Evolutionary conservation across 1,140 invertebrate species (phyloP), one percentile per base, ranked within the genome.

Genomic region (Palaemon carinicauda): DNA sequence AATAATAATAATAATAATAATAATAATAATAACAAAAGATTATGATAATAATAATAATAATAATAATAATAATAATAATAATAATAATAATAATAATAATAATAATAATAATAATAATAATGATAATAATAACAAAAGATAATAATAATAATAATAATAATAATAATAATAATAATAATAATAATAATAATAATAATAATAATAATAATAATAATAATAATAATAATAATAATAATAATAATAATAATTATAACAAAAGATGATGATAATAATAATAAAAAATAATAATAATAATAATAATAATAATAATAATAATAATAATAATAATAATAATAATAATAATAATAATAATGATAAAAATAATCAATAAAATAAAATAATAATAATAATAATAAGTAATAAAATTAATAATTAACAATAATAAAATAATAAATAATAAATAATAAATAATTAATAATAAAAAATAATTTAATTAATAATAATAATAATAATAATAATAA

Each of bases 91-190:
- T 71, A 71, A 71, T 71, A 71, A 71, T n/a, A 71, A 71, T n/a
- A n/a, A n/a, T 71, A n/a, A 71, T 71, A 71, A 71, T 71, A 71
- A 71, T 71, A 71, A 71, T 71, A 71, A n/a, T n/a, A 71, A 71
- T 71, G 12, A 71, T 71, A 71, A 71, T 71, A 71, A 71, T 71
- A 71, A n/a, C 12, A 71, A n/a, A 12, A n/a, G 27, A 12, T 12
- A 71, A 12, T 19, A 71, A 12, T 19, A n/a, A 19, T 19, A n/a
- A 10, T 12, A 71, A 19, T 19, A 71, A 12, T 12, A n/a, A 12
- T 19, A 71, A 12, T 19, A 71, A 19, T 12, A 71, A 19, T 19
- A n/a, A n/a, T n/a, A 71, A 71, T n/a, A 71, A n/a, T n/a, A 71
- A 71, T 71, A n/a, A n/a, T n/a, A n/a, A 71, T n/a, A 71, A 21